phyloP scores from a whole-genome alignment of 2,888 invertebrate genomes.

The Graphium colonna region DNA sequence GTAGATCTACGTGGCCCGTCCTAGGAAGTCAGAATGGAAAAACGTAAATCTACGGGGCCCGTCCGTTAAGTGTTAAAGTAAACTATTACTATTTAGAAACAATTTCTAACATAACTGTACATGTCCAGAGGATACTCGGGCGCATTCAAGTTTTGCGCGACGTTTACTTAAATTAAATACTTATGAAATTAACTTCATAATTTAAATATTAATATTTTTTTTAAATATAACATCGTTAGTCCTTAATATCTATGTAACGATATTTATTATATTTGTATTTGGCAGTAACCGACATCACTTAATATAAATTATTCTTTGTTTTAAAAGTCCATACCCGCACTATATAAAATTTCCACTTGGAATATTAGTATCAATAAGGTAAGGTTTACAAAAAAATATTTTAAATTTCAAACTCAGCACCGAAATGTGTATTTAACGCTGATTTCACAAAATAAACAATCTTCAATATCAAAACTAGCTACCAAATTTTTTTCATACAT shows the following conservation, averaged over 20 bases:
- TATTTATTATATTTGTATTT: constrained; percentile 43
- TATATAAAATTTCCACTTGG: neutral
- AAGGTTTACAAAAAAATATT: neutral
- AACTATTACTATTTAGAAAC: too few relatives aligned
- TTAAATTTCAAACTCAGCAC: constrained; percentile 27
- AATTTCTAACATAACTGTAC: too few relatives aligned
- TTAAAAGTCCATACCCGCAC: neutral
- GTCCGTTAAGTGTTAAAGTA: too few relatives aligned
- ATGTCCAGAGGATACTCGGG: too few relatives aligned
- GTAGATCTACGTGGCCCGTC: too few relatives aligned
- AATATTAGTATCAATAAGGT: neutral
- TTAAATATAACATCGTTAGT: constrained; percentile 33
- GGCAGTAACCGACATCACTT: constrained; percentile 41
- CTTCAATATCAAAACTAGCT: constrained; percentile 19
- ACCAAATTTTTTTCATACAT: constrained; percentile 7
- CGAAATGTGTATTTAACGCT: constrained; percentile 23
- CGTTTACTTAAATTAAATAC: constrained; percentile 15
- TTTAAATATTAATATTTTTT: constrained; percentile 33
- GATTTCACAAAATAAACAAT: constrained; percentile 21
- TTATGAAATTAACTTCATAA: constrained; percentile 28
- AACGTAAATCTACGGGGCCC: too few relatives aligned
- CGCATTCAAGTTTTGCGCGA: constrained; percentile 1
- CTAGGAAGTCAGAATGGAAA: too few relatives aligned
- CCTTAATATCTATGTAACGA: constrained; percentile 33
- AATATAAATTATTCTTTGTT: constrained; percentile 14